A percentile compares a stretch with the other conserved stretches of the same genome.
These are phyloP conservation scores for Meloidogyne hapla DNA, from an alignment of 1,140 invertebrate genomes.

Conservation along the genomic window DNA sequence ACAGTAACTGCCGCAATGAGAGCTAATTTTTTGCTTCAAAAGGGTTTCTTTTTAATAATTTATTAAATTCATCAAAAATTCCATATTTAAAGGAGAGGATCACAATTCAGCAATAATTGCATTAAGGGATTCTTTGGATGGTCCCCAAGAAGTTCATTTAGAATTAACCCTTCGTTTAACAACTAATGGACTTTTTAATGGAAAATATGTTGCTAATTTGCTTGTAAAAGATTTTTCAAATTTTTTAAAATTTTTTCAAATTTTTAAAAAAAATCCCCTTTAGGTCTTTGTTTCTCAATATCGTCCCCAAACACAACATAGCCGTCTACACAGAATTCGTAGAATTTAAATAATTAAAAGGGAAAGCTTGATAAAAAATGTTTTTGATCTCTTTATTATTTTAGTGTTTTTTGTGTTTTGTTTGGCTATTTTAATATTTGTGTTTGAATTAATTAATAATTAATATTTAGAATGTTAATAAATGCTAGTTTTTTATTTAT, in stretches of 20 bases:
- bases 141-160: conserved; percentile 58
- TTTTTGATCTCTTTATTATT: conserved; percentile 7
- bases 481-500: neutral
- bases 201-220: conserved; percentile 63
- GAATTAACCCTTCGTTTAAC: conserved; percentile 51
- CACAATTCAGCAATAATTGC: conserved; percentile 62
- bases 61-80: neutral
- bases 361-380: neutral
- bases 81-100: conserved; percentile 40
- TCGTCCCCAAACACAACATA: conserved; percentile 39
- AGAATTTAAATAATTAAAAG: conserved; percentile 31
- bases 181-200: conserved; percentile 49
- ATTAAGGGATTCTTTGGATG: conserved; percentile 60
- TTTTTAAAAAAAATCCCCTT: neutral
- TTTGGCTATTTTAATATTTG: neutral
- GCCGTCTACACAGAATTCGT: conserved; percentile 32
- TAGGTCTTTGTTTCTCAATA: conserved; percentile 55
- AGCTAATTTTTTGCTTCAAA: conserved; percentile 61
- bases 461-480: no score
- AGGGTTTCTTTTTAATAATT: conserved; percentile 32
- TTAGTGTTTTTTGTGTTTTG: conserved; percentile 19
- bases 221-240: neutral
- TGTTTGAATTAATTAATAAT: no score
- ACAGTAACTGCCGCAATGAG: conserved; percentile 53
- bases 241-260: neutral